A percentile compares a stretch with the other conserved stretches of the same genome.
These are phyloP conservation scores for Peromyscus polionotus DNA, from an alignment of 2,113 vertebrate species.

Conservation along the genomic window DNA sequence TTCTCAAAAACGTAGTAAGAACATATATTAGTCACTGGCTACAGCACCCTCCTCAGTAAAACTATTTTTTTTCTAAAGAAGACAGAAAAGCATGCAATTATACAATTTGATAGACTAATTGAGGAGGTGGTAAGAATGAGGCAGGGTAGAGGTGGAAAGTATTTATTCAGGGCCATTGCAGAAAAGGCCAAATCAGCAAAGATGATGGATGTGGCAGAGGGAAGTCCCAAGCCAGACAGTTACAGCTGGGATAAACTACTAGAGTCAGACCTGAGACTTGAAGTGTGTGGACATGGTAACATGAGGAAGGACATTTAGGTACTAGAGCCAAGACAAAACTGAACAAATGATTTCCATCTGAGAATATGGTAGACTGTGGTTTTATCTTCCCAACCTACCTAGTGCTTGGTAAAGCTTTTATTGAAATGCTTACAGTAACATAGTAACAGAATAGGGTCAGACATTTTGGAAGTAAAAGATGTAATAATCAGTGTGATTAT, in stretches of 20 bases:
- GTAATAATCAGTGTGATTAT: neutral
- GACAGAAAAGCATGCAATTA: neutral
- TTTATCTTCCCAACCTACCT: neutral
- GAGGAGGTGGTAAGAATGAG: neutral
- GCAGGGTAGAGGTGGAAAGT: neutral
- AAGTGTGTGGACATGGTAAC: neutral
- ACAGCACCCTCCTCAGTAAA: neutral
- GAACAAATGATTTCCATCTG: neutral
- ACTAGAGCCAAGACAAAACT: neutral
- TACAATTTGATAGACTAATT: neutral
- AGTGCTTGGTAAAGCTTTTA: neutral
- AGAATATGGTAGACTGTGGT: neutral
- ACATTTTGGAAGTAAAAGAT: conserved; percentile 29
- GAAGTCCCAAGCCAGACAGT: neutral
- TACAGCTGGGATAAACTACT: neutral
- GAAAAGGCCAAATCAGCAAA: neutral
- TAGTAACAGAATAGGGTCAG: neutral
- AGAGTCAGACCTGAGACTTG: neutral
- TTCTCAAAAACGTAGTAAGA: neutral
- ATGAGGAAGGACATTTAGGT: neutral
- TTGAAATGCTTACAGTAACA: neutral
- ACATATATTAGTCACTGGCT: neutral
- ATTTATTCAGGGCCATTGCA: neutral
- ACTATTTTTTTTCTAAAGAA: neutral
- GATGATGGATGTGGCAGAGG: neutral